Percentiles rank a stretch among this genome's conserved stretches.
Conservation (phyloP, 2,113 vertebrate genomes). For the Eleginops maclovinus region DNA sequence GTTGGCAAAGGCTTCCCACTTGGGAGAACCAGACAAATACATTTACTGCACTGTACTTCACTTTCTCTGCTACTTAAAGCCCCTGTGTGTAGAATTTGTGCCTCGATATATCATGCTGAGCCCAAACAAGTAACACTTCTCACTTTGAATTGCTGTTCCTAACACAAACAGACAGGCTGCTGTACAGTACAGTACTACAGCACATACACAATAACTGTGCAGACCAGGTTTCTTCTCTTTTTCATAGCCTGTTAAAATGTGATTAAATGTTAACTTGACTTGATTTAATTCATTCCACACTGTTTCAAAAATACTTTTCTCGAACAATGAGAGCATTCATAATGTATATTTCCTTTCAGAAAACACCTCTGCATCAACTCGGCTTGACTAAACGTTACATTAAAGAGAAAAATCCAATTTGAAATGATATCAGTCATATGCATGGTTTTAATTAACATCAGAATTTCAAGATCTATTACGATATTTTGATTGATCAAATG, state of each 20-base stretch:
- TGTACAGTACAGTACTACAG: not conserved
- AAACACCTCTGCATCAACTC: not conserved
- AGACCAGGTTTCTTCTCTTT: not conserved
- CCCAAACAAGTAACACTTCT: conserved; percentile 16
- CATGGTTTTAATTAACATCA: too few relatives aligned
- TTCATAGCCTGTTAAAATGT: not conserved
- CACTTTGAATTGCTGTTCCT: conserved; percentile 32
- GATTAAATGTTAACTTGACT: not conserved
- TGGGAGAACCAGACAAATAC: conserved; percentile 59
- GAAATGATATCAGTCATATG: not conserved
- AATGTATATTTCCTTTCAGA: not conserved
- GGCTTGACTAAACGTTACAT: not conserved
- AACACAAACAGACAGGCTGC: conserved; percentile 6
- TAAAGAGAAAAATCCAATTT: not conserved
- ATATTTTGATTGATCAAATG: too few relatives aligned
- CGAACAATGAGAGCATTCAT: not conserved
- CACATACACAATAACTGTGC: not conserved
- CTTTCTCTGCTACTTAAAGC: conserved; percentile 42
- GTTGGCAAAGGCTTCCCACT: conserved; percentile 52
- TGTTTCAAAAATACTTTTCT: not conserved
- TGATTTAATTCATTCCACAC: not conserved
- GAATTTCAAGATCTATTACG: not conserved
- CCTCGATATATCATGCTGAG: conserved; percentile 46
- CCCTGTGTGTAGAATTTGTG: conserved; percentile 34
- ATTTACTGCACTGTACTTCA: conserved; percentile 55